Base-by-base conservation (phyloP, 2,797 vertebrate species). In the Spheniscus humboldti region DNA sequence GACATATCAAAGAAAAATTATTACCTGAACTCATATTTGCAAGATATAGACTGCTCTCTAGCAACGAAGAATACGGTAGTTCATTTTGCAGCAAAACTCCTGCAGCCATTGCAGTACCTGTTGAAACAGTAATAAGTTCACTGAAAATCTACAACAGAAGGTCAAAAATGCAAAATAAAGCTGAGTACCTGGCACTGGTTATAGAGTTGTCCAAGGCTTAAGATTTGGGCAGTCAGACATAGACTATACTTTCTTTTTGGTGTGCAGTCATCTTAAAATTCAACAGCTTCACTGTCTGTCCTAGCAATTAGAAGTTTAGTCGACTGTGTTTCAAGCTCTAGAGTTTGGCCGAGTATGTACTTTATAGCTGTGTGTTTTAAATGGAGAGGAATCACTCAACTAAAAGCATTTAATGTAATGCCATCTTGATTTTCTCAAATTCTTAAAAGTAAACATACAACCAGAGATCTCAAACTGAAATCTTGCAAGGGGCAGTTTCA, bases 31-130 rank as follows among this genome's bases (percentile, higher is more conserved):
- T 98, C 98, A 99, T 98, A 75, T 97, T 97, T 89, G 96, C 68
- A 96, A 96, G 95, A 93, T 96, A 91, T 12, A 96, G 94, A 82
- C 95, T 97, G 95, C 95, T 96, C 72, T 96, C 93, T 93, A 97
- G 97, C 93, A 98, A 48, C 1, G 92, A 96, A 89, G 97, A 97
- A 96, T 98, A 98, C 0, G 98, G 97, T 68, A 97, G 97, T 64
- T 99, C 98, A 97, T 98, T 99, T 96, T 99, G 98, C 86, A 99
- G 97, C 96, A 99, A 95, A 92, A 99, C 98, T 94, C 99, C 99
- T 48, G 99, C 98, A 98, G 99, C 98, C 99, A 99, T 99, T 96
- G 98, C 98, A 96, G 95, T 97, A 93, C 96, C 99, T 99, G 98
- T 95, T 85, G 95, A 71, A 96, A 93, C 24, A 94, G 52, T 11